phyloP scores from a whole-genome alignment of 2,797 vertebrate genomes.

The Cuniculus paca region DNA sequence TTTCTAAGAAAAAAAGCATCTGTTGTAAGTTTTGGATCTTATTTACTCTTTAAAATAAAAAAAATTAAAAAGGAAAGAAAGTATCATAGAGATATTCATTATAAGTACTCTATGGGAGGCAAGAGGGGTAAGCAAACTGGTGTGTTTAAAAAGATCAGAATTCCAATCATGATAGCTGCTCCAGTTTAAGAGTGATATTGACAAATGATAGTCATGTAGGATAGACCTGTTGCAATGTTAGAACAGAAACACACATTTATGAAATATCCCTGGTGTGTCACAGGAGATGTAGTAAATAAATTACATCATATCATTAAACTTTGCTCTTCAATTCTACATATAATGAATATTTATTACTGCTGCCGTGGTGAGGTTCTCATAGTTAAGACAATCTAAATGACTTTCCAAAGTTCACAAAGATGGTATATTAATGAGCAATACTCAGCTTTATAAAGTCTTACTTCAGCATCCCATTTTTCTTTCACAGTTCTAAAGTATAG shows the following conservation, averaged over 20 bases:
- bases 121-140: neutral
- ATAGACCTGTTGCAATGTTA: neutral
- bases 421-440: neutral
- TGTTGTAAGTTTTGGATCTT: too few species aligned
- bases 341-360: neutral
- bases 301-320: neutral
- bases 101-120: neutral
- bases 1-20: neutral
- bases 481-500: neutral
- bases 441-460: neutral
- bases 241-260: neutral
- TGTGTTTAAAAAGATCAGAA: neutral
- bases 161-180: neutral
- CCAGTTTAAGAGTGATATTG: neutral
- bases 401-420: neutral
- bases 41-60: too few species aligned
- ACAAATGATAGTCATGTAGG: neutral
- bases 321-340: neutral
- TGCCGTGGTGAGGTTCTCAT: neutral
- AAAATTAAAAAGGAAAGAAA: neutral
- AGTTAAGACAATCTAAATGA: neutral
- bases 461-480: neutral
- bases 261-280: neutral
- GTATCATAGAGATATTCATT: too few species aligned
- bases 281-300: neutral